Percentiles rank a stretch among this genome's conserved stretches.
These are phyloP conservation scores for Thinocorus orbignyianus DNA, from an alignment of 2,113 vertebrate genomes.

Conservation along the genomic window DNA sequence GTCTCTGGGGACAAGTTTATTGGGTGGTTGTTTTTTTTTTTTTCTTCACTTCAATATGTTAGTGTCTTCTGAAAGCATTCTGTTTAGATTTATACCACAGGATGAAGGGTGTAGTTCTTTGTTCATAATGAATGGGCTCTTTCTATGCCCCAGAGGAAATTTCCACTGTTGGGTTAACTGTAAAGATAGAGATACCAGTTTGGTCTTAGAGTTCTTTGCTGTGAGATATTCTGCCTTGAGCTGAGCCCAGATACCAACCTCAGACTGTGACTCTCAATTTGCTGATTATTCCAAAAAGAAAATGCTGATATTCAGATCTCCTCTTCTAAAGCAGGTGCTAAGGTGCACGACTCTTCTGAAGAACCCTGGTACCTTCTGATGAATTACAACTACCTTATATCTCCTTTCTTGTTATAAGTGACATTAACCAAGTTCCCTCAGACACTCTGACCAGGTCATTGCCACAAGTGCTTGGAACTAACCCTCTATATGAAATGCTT, in stretches of 20 bases:
- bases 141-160: neutral
- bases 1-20: neutral
- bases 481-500: neutral
- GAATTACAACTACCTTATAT: neutral
- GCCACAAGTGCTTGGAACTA: neutral
- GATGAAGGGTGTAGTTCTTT: neutral
- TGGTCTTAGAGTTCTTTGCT: neutral
- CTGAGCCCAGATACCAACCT: fast-evolving
- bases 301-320: neutral
- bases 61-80: neutral
- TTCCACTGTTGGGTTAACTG: neutral
- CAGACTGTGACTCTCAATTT: neutral
- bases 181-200: neutral
- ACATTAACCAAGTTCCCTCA: neutral
- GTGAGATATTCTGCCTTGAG: neutral
- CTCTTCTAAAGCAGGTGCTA: neutral
- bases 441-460: neutral
- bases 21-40: neutral
- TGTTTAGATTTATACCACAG: neutral
- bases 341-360: neutral
- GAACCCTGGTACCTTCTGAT: neutral
- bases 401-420: fast-evolving
- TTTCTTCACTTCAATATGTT: neutral
- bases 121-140: neutral
- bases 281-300: neutral